Percentiles rank a stretch among this genome's conserved stretches.
phyloP scores from a whole-genome alignment of 2,888 invertebrate genomes.

The Drosophila nr. fundita region DNA sequence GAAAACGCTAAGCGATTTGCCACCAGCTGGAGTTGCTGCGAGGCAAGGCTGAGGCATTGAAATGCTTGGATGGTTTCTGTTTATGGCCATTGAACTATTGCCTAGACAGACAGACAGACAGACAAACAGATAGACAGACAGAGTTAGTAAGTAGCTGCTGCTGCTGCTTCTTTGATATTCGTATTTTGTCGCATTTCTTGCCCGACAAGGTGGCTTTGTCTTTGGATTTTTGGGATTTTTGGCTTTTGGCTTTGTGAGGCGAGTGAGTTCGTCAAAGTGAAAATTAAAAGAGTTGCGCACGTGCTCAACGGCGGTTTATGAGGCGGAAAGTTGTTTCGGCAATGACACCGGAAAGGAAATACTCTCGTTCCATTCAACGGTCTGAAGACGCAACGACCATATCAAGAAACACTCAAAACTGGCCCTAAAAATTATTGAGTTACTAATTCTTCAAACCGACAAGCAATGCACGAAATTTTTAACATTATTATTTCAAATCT shows the following conservation, averaged over 20 bases:
- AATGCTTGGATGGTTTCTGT: slow-evolving; percentile 56
- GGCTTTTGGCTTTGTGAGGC: slow-evolving; percentile 13
- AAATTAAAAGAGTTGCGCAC: slow-evolving; percentile 65
- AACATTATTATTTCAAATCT: slow-evolving; percentile 13
- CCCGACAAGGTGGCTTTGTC: slow-evolving; percentile 55
- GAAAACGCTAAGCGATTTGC: slow-evolving; percentile 15
- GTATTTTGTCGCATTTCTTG: slow-evolving; percentile 36
- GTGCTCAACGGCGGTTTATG: slow-evolving; percentile 50
- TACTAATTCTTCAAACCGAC: slow-evolving; percentile 63
- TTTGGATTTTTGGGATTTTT: slow-evolving; percentile 3
- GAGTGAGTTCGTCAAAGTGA: slow-evolving; percentile 59
- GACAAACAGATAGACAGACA: not conserved
- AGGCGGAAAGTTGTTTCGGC: slow-evolving; percentile 67
- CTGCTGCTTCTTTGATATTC: slow-evolving; percentile 18
- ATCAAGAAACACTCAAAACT: slow-evolving; percentile 37
- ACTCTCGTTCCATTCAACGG: slow-evolving; percentile 60
- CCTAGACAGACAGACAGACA: not conserved
- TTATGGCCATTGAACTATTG: slow-evolving; percentile 61
- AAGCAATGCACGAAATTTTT: slow-evolving; percentile 34
- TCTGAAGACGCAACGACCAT: slow-evolving; percentile 45
- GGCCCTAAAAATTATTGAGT: slow-evolving; percentile 44
- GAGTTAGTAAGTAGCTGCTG: slow-evolving; percentile 3
- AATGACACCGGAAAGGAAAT: slow-evolving; percentile 22
- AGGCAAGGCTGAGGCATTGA: slow-evolving; percentile 35
- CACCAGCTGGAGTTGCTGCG: slow-evolving; percentile 7